These are phyloP conservation scores for Gymnocheta viridis DNA, from an alignment of 2,888 invertebrate genomes.

Conservation along the genomic window DNA sequence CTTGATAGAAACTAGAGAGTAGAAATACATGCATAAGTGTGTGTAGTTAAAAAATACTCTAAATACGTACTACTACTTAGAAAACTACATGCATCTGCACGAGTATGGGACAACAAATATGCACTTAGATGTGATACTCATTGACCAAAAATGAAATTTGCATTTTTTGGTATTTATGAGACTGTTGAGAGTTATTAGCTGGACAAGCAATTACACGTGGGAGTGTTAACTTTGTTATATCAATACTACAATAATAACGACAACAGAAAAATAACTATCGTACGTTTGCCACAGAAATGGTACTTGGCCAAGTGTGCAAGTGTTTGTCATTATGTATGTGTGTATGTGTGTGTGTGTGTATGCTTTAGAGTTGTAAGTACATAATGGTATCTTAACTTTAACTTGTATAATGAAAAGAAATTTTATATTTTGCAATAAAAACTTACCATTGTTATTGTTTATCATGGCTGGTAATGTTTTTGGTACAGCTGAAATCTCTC, in stretches of 20 bases:
- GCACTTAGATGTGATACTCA: conserved; percentile 59
- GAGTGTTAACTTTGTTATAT: conserved; percentile 70
- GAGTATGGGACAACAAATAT: background rate
- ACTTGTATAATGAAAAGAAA: conserved; percentile 44
- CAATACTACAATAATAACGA: conserved; percentile 62
- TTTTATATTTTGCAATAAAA: conserved; percentile 38
- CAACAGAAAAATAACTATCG: conserved; percentile 43
- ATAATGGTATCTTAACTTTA: conserved; percentile 42
- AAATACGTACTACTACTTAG: conserved; percentile 1
- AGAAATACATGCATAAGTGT: background rate
- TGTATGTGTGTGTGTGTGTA: background rate
- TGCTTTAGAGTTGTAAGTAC: conserved; percentile 21
- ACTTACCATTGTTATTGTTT: conserved; percentile 72
- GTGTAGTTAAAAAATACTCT: conserved; percentile 21
- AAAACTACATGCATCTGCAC: background rate
- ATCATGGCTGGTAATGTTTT: conserved; percentile 61
- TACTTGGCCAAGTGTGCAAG: conserved; percentile 1
- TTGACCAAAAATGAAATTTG: conserved; percentile 72
- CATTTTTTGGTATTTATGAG: conserved; percentile 79
- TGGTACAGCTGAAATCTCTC: conserved; percentile 64
- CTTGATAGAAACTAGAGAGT: conserved; percentile 10
- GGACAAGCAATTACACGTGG: conserved; percentile 77
- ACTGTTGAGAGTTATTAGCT: conserved; percentile 81
- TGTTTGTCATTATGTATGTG: background rate
- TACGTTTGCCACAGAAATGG: background rate